These are phyloP conservation scores for Nemurella pictetii DNA, from an alignment of 2,888 invertebrate species.

Conservation along the genomic window DNA sequence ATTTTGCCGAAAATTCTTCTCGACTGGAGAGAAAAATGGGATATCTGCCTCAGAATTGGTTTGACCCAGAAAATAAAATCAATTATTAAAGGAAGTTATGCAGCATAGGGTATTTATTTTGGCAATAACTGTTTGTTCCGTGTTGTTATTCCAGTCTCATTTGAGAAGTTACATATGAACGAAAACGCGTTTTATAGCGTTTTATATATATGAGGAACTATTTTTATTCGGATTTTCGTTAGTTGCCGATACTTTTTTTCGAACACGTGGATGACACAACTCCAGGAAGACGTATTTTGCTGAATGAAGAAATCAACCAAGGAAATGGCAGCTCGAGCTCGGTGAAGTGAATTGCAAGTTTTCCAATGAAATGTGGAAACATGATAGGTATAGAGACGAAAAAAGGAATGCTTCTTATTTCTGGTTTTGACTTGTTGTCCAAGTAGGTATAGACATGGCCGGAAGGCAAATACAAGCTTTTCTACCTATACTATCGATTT, in stretches of 20 bases:
- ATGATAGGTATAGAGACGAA: background rate
- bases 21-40: background rate
- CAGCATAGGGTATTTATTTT: no score
- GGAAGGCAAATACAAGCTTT: background rate
- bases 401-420: background rate
- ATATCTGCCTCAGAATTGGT: background rate
- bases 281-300: background rate
- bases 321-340: background rate
- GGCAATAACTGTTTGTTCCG: background rate
- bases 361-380: background rate
- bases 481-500: background rate
- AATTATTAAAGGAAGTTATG: background rate
- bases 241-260: background rate
- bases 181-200: background rate
- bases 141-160: background rate
- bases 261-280: background rate
- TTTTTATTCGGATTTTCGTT: no score
- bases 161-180: background rate
- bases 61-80: background rate
- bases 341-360: background rate
- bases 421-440: background rate
- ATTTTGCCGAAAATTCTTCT: background rate
- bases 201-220: no score
- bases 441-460: background rate
- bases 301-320: background rate